Base-by-base conservation (phyloP, 2,888 invertebrate genomes). In the Drosophila merina region DNA sequence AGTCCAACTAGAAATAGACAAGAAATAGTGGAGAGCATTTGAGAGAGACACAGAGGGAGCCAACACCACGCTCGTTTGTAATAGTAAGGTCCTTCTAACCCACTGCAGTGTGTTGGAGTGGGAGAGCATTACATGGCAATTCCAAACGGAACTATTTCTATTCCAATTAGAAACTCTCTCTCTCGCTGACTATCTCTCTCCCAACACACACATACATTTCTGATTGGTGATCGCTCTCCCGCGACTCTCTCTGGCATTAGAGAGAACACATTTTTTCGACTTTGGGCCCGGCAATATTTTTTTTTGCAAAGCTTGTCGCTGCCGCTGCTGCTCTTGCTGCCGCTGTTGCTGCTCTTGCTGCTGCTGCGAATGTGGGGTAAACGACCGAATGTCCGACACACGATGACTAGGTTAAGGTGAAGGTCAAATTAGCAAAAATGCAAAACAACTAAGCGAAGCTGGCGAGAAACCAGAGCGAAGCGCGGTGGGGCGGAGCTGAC, bases 391-490 rank as follows among this genome's bases (percentile, higher is more conserved):
- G 92, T 89, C 92, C 92, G 92, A 90, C 89, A 89, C 84, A 86
- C 86, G 87, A 90, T 90, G 91, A 92, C 92, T 92, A 91, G 92
- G 92, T 92, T 91, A 92, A 92, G 92, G 92, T 92, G 92, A 92
- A 92, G 92, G 92, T 90, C 92, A 91, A 86, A 87, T 82, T 79
- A 79, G 84, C 81, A 76, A 72, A 74, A 77, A 74, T 71, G 64
- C 69, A 58, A 71, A 62, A 78, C 71, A 54, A 74, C 52, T 54
- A 64, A 55, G 68, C 71, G 66, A 28, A 57, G 48, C 54, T 56
- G 59, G 58, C 60, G 30, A 45, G 54, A 30, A 47, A 31, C 45
- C 31, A 42, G 45, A 44, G 31, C 10, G 45, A 57, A 42, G 47
- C 49, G 55, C 49, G 48, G 70, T 28, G 58, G 57, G 45, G 9